phyloP scores from a whole-genome alignment of 2,888 invertebrate species.

The Sinodicranocentrus sp. region DNA sequence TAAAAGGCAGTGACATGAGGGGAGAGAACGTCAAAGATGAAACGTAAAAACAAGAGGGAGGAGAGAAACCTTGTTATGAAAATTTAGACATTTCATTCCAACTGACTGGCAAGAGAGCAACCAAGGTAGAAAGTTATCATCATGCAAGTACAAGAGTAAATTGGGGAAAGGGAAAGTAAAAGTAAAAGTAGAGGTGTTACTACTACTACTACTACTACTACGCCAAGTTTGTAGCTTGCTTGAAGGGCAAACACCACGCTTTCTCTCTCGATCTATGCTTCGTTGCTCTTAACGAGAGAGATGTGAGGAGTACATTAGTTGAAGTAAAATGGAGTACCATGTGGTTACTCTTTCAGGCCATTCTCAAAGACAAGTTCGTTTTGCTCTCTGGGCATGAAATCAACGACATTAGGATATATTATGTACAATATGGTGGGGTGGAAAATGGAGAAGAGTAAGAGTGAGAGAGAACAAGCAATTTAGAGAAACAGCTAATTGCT shows the following conservation, averaged over 20 bases:
- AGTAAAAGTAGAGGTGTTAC: background rate
- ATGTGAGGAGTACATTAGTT: constrained; percentile 33
- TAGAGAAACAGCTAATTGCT: constrained; percentile 34
- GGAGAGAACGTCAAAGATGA: constrained; percentile 2
- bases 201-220: too few relatives aligned
- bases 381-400: constrained; percentile 54
- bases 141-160: background rate
- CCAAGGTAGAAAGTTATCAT: constrained; percentile 9
- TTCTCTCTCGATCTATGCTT: background rate
- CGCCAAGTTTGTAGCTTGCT: too few relatives aligned
- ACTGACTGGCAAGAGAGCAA: background rate
- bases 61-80: constrained; percentile 21
- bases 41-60: constrained; percentile 13
- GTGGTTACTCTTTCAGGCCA: constrained; percentile 41
- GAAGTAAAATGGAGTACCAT: constrained; percentile 15
- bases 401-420: constrained; percentile 28
- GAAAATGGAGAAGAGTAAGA: constrained; percentile 17
- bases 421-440: constrained; percentile 27
- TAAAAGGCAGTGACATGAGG: background rate
- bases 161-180: background rate
- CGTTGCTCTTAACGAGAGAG: constrained; percentile 18
- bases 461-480: constrained; percentile 22
- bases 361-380: constrained; percentile 24
- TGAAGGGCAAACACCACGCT: background rate
- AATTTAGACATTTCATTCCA: constrained; percentile 18